phyloP scores from a whole-genome alignment of 2,113 vertebrate species.

The Anolis carolinensis region DNA sequence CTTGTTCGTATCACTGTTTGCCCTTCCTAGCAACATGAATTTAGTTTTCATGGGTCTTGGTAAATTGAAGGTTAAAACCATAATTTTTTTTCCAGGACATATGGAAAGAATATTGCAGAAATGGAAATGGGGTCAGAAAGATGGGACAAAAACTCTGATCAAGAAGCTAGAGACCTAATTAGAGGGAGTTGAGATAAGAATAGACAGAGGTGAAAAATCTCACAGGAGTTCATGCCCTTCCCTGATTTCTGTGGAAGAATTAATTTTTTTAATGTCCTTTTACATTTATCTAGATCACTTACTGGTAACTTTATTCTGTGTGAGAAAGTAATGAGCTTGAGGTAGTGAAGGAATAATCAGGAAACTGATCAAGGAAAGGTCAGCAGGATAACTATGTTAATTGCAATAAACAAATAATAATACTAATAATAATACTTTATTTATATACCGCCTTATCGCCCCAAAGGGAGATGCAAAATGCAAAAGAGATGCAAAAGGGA shows the following conservation, averaged over 20 bases:
- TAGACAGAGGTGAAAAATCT: slow-evolving; percentile 54
- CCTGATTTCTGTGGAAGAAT: slow-evolving; percentile 18
- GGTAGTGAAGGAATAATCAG: slow-evolving; percentile 14
- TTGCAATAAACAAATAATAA: slow-evolving; percentile 1
- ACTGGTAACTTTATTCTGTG: neutral
- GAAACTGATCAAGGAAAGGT: neutral
- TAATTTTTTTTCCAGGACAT: slow-evolving; percentile 46
- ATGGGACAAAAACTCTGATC: slow-evolving; percentile 29
- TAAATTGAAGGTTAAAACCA: slow-evolving; percentile 55
- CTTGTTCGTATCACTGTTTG: neutral
- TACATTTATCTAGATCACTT: neutral
- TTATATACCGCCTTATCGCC: no score
- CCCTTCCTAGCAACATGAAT: slow-evolving; percentile 17
- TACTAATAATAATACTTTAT: no score
- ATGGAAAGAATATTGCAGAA: slow-evolving; percentile 19
- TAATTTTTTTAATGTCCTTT: slow-evolving; percentile 1
- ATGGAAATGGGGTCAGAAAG: slow-evolving; percentile 60
- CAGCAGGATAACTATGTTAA: neutral
- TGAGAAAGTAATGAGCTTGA: slow-evolving; percentile 39
- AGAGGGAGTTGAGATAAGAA: slow-evolving; percentile 44
- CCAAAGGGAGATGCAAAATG: no score
- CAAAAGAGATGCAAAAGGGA: no score
- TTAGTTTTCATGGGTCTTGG: slow-evolving; percentile 32
- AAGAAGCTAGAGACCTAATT: slow-evolving; percentile 64
- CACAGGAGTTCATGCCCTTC: slow-evolving; percentile 49